These are phyloP conservation scores for Bufo bufo DNA, from an alignment of 2,113 vertebrate genomes.

Conservation along the genomic window DNA sequence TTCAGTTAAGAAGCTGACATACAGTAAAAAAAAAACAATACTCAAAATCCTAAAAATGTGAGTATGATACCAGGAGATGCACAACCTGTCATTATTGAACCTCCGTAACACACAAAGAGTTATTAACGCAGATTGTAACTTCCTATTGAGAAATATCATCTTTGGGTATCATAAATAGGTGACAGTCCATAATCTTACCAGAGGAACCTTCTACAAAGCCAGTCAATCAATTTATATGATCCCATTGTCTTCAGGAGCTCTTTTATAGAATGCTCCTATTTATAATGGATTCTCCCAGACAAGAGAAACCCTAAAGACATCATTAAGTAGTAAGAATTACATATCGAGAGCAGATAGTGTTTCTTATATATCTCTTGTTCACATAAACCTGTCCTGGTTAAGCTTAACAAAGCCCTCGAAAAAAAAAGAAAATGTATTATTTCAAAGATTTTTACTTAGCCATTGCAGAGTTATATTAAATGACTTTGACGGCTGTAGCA, in stretches of 20 bases:
- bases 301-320: slow-evolving; percentile 38
- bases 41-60: not conserved
- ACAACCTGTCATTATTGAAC: not conserved
- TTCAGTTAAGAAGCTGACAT: not conserved
- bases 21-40: not conserved
- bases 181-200: not conserved
- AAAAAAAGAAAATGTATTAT: not conserved
- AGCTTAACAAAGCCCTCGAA: slow-evolving; percentile 9
- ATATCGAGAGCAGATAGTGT: not conserved
- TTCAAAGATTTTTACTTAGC: slow-evolving; percentile 38
- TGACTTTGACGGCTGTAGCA: slow-evolving; percentile 28
- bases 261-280: slow-evolving; percentile 21
- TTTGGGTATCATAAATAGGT: not conserved
- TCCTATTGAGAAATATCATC: slow-evolving; percentile 6
- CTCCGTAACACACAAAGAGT: not conserved
- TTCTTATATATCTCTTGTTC: slow-evolving; percentile 10
- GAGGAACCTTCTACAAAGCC: not conserved
- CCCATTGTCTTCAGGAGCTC: slow-evolving; percentile 7
- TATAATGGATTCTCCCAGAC: slow-evolving; percentile 40
- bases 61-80: not conserved
- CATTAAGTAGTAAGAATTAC: slow-evolving; percentile 39
- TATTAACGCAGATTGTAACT: not conserved
- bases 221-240: slow-evolving; percentile 30
- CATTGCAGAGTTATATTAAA: slow-evolving; percentile 32
- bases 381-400: slow-evolving; percentile 29